Evolutionary conservation across 2,113 vertebrate genomes (phyloP), one percentile per base, ranked within the genome.

Genomic region (Seriola rivoliana): DNA sequence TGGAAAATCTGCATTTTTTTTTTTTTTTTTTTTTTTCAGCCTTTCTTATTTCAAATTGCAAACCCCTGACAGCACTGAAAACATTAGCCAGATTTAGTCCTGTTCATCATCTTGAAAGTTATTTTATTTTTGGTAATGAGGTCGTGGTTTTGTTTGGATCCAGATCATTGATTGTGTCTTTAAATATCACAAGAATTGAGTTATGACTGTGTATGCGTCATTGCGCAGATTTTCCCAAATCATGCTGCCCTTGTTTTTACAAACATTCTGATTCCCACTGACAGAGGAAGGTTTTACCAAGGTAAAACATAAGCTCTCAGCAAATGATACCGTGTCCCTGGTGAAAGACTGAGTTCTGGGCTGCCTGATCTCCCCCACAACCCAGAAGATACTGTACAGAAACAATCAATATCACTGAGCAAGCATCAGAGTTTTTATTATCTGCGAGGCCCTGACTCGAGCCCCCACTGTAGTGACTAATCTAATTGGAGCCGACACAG

Each of bases 361-460:
- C 38, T 69, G 70, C 75, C 73, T 85, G 75, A 60, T 66, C 68
- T 76, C 74, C 76, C 66, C 64, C 72, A n/a, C 58, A 80, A 67
- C 80, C 64, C 68, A 78, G 46, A 66, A 92, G 86, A 74, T 72
- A 62, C 74, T 44, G 75, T 55, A 60, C 38, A 40, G 75, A 69
- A 84, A 78, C 75, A 86, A 93, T 94, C 89, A 75, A 95, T 93
- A 92, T 60, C 77, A 79, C 77, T 79, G 90, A 91, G 85, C 78
- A 87, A 81, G 76, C 85, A 69, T 88, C 73, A 75, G 69, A 88
- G 82, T 81, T 90, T 88, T 85, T 90, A 87, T 85, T 78, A 88
- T 92, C 65, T 84, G 44, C 48, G 4, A 44, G 84, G 85, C 77
- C 66, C 73, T 82, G 86, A 82, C 85, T 86, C 25, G 55, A 89